These are phyloP conservation scores for Luehdorfia chinensis DNA, from an alignment of 1,140 invertebrate genomes.

Conservation along the genomic window DNA sequence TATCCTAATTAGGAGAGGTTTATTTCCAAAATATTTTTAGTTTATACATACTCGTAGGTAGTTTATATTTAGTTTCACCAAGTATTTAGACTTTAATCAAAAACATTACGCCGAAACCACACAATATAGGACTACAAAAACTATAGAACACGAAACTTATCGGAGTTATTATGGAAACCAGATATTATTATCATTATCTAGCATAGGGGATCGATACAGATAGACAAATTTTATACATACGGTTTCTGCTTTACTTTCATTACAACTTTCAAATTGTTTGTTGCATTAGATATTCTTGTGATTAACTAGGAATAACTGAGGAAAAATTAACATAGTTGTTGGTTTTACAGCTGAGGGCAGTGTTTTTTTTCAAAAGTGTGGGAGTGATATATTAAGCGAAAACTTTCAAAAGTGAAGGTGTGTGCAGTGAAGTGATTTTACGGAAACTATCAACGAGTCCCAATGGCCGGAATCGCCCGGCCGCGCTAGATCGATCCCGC, in stretches of 20 bases:
- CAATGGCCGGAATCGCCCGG: slow-evolving; percentile 36
- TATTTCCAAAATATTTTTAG: no score
- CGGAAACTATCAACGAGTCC: slow-evolving; percentile 15
- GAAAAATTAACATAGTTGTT: no score
- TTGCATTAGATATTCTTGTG: no score
- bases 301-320: slow-evolving; percentile 7
- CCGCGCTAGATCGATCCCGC: slow-evolving; percentile 49
- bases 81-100: no score
- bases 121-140: slow-evolving; percentile 23
- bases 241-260: slow-evolving; percentile 7
- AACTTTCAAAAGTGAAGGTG: slow-evolving; percentile 4
- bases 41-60: no score
- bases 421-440: slow-evolving; percentile 33
- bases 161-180: slow-evolving; percentile 26
- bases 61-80: no score
- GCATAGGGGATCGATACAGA: slow-evolving; percentile 53
- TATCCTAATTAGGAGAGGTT: no score
- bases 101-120: slow-evolving; percentile 6
- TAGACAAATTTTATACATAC: slow-evolving; percentile 21
- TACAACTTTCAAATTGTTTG: slow-evolving; percentile 17
- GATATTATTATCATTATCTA: slow-evolving; percentile 41
- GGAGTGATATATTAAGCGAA: slow-evolving; percentile 9
- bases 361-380: slow-evolving; percentile 4
- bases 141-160: slow-evolving; percentile 44
- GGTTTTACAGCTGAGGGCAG: not conserved